Evolutionary conservation across 2,113 vertebrate species (phyloP).

Genomic region (Vidua macroura): DNA sequence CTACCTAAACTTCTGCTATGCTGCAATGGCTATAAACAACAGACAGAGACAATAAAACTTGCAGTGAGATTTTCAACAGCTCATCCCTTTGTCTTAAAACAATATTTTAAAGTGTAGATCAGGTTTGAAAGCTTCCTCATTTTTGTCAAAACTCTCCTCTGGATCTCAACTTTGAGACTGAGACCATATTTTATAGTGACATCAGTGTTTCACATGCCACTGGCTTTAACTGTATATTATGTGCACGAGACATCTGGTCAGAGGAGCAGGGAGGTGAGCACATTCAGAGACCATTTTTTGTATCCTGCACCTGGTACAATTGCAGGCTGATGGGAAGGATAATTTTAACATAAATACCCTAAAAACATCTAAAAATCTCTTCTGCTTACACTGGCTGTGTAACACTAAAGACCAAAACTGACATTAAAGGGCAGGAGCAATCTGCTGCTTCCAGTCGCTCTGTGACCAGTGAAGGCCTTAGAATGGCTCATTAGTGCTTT

Average conservation of each 20-base stretch:
- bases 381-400: not conserved
- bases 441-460: slow-evolving; percentile 55
- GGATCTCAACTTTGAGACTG: not conserved
- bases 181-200: not conserved
- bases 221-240: not conserved
- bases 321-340: not conserved
- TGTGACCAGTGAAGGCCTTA: slow-evolving; percentile 62
- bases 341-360: not conserved
- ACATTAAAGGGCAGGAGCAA: slow-evolving; percentile 56
- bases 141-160: not conserved
- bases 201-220: not conserved
- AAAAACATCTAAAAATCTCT: not conserved
- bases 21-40: slow-evolving; percentile 26
- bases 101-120: slow-evolving; percentile 18
- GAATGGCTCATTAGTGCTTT: slow-evolving; percentile 67
- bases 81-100: slow-evolving; percentile 13
- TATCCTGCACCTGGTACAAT: not conserved
- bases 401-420: slow-evolving; percentile 35
- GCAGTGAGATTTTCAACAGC: not conserved
- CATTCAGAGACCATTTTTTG: not conserved
- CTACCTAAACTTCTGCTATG: slow-evolving; percentile 8
- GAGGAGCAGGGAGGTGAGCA: not conserved
- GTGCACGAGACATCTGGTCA: not conserved
- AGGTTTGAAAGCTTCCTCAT: not conserved
- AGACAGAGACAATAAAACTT: slow-evolving; percentile 5